These are phyloP conservation scores for Coryphaenoides rupestris DNA, from an alignment of 2,113 vertebrate species.

Conservation along the genomic window DNA sequence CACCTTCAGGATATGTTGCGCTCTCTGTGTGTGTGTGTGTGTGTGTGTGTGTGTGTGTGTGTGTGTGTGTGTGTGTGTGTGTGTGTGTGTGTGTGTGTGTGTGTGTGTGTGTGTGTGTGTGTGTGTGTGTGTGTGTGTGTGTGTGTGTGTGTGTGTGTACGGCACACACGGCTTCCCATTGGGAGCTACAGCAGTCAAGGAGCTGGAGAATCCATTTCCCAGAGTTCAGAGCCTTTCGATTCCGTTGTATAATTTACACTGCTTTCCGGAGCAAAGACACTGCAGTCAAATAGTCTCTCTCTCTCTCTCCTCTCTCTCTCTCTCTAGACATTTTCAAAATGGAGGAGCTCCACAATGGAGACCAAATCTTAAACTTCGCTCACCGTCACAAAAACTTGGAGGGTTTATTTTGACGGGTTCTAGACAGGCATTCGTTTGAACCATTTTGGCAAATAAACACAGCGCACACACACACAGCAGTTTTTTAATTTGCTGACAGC, in stretches of 20 bases:
- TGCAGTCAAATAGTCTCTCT: conserved; percentile 37
- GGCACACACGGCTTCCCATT: neutral
- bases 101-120: conserved; percentile 1
- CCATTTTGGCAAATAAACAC: conserved; percentile 30
- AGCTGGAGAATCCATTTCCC: conserved; percentile 31
- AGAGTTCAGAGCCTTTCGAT: conserved; percentile 34
- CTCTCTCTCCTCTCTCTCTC: conserved; percentile 30
- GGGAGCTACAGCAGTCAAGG: conserved; percentile 31
- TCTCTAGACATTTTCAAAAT: conserved; percentile 9
- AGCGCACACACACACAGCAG: conserved; percentile 24
- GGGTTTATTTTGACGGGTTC: conserved; percentile 14
- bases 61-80: neutral
- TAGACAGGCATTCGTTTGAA: conserved; percentile 28
- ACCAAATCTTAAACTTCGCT: conserved; percentile 15
- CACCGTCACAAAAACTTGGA: conserved; percentile 23
- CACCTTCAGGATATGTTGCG: neutral
- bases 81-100: neutral
- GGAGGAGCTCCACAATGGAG: neutral
- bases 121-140: conserved; percentile 1
- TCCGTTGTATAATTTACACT: conserved; percentile 47
- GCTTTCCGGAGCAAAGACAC: conserved; percentile 42
- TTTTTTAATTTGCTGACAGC: conserved; percentile 50
- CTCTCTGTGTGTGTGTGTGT: neutral
- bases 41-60: neutral
- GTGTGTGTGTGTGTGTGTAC: conserved; percentile 5